Base-by-base conservation (phyloP, 2,113 vertebrate species). In the Lophochroa leadbeateri region DNA sequence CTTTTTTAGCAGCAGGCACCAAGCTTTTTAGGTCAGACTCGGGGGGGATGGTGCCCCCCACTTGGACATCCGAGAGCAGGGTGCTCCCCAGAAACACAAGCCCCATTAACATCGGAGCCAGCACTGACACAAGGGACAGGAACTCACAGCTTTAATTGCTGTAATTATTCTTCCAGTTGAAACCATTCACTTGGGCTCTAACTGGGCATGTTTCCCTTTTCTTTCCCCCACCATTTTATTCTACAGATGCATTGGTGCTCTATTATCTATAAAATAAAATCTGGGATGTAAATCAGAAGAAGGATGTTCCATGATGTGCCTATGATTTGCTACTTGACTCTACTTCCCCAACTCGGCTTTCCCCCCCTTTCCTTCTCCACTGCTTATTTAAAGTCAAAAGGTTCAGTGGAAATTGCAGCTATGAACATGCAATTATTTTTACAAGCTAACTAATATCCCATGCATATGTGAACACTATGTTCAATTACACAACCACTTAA, bases 401-500 rank as follows among this genome's bases (percentile, higher is more conserved):
- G 25, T 79, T 89, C 69, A 2, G 35, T 72, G 80, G 67, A 88
- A 92, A 94, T 82, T 84, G 69, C 61, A 88, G 80, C 69, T 61
- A 49, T 57, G 77, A 84, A 49, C 61, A 17, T n/a, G 77, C 55
- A 95, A 84, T 97, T 91, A 70, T 70, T 92, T 95, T 82, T 65
- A 82, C 39, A 88, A 81, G 63, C 55, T 75, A 82, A 55, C 25
- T 33, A n/a, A 44, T 90, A 94, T 65, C 72, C 94, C 24, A 53
- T 68, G 47, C 72, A 70, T 72, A 64, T 76, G 77, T 44, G 76
- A 93, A 92, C 74, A 11, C 92, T 63, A 44, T 65, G 83, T 75
- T 84, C 69, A 93, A 60, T 72, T 95, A 92, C 57, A 81, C 58
- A 94, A n/a, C 43, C 60, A 83, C 77, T 94, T 91, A 65, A 93